These are phyloP conservation scores for Rhipidura dahli DNA, from an alignment of 2,113 vertebrate species.

Conservation along the genomic window DNA sequence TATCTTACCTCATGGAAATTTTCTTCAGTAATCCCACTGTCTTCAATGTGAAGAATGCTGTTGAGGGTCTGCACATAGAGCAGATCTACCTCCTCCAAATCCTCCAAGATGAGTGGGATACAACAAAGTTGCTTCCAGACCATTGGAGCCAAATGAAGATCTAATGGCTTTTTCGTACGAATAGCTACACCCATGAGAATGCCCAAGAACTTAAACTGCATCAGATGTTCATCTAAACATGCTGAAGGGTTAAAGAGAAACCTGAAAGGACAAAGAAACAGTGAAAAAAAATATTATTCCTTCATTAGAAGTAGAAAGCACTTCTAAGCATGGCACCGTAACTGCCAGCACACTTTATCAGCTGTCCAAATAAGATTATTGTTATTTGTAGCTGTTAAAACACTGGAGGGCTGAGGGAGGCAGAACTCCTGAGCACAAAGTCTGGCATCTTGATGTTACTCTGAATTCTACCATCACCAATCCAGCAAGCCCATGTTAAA, in stretches of 20 bases:
- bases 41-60: conserved; percentile 92
- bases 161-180: conserved; percentile 86
- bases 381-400: not conserved
- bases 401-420: not conserved
- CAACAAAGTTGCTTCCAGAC: conserved; percentile 89
- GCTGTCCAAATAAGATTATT: not conserved
- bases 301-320: not conserved
- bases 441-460: not conserved
- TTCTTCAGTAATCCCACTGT: conserved; percentile 86
- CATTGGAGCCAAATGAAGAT: conserved; percentile 84
- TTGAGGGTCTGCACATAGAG: conserved; percentile 87
- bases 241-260: conserved; percentile 86
- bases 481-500: not conserved
- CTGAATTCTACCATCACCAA: not conserved
- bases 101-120: conserved; percentile 82
- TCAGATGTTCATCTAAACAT: conserved; percentile 81
- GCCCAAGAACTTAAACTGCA: conserved; percentile 86
- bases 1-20: conserved; percentile 84
- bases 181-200: conserved; percentile 89
- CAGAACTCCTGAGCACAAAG: not conserved
- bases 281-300: not conserved
- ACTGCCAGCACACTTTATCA: not conserved
- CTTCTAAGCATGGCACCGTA: not conserved
- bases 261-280: conserved; percentile 51
- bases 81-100: conserved; percentile 86